A percentile compares a stretch with the other conserved stretches of the same genome.
Conservation (phyloP, 2,797 vertebrate species). For the Enteromius argenteus region DNA sequence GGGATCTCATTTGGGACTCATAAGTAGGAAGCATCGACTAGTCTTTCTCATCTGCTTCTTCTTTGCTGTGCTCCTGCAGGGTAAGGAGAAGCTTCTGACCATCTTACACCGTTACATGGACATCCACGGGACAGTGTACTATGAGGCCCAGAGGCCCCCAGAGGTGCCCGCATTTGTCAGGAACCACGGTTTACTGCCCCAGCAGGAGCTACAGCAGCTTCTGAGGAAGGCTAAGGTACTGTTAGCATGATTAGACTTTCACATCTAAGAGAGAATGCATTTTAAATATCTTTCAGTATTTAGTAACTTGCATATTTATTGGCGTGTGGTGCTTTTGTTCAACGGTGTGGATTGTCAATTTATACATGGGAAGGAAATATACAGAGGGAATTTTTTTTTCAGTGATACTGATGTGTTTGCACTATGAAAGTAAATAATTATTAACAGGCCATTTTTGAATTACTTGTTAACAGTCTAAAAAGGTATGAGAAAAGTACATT, state of each 20-base stretch:
- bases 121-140: constrained; percentile 95
- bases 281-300: background rate
- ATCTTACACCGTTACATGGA: constrained; percentile 95
- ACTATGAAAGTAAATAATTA: background rate
- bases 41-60: background rate
- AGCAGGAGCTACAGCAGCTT: constrained; percentile 95
- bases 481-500: background rate
- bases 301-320: background rate
- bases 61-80: constrained; percentile 75
- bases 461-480: background rate
- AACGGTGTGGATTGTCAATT: background rate
- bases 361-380: background rate
- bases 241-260: background rate
- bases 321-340: background rate
- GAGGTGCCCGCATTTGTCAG: constrained; percentile 94
- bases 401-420: background rate
- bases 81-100: constrained; percentile 90
- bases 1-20: background rate
- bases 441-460: background rate
- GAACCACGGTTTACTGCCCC: constrained; percentile 95
- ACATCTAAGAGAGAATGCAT: background rate
- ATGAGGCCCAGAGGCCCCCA: constrained; percentile 90
- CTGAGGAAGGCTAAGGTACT: constrained; percentile 91
- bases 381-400: background rate
- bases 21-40: background rate